A percentile compares a stretch with the other conserved stretches of the same genome.
Evolutionary conservation across 2,113 vertebrate genomes (phyloP).

Genomic region (Mesembrinibis cayennensis): DNA sequence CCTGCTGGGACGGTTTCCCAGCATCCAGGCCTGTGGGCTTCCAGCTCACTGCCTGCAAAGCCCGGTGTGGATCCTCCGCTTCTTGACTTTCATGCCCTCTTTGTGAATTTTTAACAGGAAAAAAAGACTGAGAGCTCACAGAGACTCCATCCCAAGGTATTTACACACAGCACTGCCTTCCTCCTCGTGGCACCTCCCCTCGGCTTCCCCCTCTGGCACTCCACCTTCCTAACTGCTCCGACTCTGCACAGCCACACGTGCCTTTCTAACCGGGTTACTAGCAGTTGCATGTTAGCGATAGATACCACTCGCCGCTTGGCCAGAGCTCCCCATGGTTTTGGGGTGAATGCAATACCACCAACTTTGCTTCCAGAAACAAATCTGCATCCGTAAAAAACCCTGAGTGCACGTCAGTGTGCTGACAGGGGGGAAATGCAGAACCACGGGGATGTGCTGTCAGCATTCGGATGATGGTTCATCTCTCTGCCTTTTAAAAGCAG

Average conservation of each 20-base stretch:
- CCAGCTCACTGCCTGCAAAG: neutral
- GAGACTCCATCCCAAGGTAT: slow-evolving; percentile 89
- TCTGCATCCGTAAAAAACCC: accelerated
- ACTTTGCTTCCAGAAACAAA: neutral
- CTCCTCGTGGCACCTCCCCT: slow-evolving; percentile 7
- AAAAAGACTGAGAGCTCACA: slow-evolving; percentile 88
- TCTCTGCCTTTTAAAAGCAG: neutral
- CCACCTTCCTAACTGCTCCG: slow-evolving; percentile 34
- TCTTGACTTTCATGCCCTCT: slow-evolving; percentile 62
- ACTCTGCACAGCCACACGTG: slow-evolving; percentile 17
- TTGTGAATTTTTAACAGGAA: slow-evolving; percentile 87
- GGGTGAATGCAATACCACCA: neutral
- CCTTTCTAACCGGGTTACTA: slow-evolving; percentile 6
- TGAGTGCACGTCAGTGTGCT: neutral
- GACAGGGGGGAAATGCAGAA: neutral
- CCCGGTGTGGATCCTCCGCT: neutral
- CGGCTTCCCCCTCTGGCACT: slow-evolving; percentile 4
- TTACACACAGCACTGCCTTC: slow-evolving; percentile 60
- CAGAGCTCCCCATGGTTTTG: neutral
- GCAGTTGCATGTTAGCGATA: slow-evolving; percentile 52
- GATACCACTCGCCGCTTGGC: neutral
- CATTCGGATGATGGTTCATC: accelerated
- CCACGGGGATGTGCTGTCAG: neutral
- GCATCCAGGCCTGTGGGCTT: neutral
- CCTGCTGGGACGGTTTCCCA: neutral